These are phyloP conservation scores for Glomeris maerens DNA, from an alignment of 1,140 invertebrate species.

Conservation along the genomic window DNA sequence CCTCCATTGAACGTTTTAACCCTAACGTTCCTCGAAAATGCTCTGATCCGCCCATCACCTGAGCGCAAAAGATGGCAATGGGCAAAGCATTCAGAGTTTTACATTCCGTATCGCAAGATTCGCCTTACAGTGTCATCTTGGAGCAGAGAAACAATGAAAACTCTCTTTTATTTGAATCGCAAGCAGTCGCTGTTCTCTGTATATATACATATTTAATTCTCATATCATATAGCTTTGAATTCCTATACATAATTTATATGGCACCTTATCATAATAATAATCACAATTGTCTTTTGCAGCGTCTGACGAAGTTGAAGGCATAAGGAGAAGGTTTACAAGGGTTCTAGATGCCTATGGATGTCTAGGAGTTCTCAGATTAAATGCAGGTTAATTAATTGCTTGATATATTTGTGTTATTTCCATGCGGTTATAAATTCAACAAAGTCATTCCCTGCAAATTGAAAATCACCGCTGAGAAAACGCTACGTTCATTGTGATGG, in stretches of 20 bases:
- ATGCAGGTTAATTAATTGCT: slow-evolving; percentile 44
- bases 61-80: slow-evolving; percentile 58
- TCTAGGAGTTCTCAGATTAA: slow-evolving; percentile 73
- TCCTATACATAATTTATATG: background rate
- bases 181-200: slow-evolving; percentile 70
- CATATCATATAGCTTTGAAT: no score
- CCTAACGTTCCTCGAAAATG: background rate
- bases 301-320: slow-evolving; percentile 65
- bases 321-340: slow-evolving; percentile 75
- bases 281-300: slow-evolving; percentile 32
- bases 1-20: background rate
- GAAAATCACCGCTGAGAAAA: background rate
- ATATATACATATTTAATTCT: slow-evolving; percentile 31
- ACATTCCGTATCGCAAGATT: slow-evolving; percentile 67
- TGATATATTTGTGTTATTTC: background rate
- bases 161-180: slow-evolving; percentile 76
- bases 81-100: slow-evolving; percentile 80
- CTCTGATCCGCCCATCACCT: background rate
- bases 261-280: background rate
- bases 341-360: slow-evolving; percentile 84
- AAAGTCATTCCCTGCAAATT: background rate
- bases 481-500: background rate
- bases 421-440: background rate
- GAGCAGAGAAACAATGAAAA: slow-evolving; percentile 74
- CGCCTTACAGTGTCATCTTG: slow-evolving; percentile 75